A percentile compares a stretch with the other conserved stretches of the same genome.
phyloP scores from a whole-genome alignment of 2,888 invertebrate genomes.

The Hemithea aestivaria region DNA sequence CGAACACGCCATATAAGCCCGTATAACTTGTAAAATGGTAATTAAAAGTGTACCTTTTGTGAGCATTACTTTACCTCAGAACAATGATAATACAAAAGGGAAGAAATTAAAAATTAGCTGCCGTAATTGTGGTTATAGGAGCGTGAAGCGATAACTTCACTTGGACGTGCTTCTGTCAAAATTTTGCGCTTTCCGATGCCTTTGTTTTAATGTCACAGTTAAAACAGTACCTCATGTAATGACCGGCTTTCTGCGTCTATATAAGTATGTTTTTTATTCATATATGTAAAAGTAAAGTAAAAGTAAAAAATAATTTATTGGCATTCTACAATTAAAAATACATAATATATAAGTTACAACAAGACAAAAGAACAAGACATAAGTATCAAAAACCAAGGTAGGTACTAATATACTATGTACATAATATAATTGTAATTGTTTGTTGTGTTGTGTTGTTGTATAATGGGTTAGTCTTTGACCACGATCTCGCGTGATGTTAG shows the following conservation, averaged over 20 bases:
- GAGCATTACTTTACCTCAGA: slow-evolving; percentile 13
- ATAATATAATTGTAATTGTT: too few relatives aligned
- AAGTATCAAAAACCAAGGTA: too few relatives aligned
- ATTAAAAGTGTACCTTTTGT: slow-evolving; percentile 23
- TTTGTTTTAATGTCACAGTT: slow-evolving; percentile 5
- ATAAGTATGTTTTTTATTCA: too few relatives aligned
- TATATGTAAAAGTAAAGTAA: too few relatives aligned
- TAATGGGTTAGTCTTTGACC: too few relatives aligned
- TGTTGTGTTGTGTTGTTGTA: too few relatives aligned
- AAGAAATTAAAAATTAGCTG: slow-evolving; percentile 25
- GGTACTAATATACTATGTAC: too few relatives aligned
- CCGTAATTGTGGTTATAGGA: slow-evolving; percentile 24
- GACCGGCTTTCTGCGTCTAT: background rate
- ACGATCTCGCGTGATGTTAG: too few relatives aligned
- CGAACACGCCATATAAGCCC: slow-evolving; percentile 23
- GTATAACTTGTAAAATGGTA: slow-evolving; percentile 24
- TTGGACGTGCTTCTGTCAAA: slow-evolving; percentile 27
- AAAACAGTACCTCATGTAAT: slow-evolving; percentile 8
- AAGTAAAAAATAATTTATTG: too few relatives aligned
- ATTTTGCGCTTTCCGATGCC: slow-evolving; percentile 26
- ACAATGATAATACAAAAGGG: slow-evolving; percentile 22
- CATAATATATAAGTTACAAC: too few relatives aligned
- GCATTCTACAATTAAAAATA: too few relatives aligned
- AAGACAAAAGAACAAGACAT: too few relatives aligned
- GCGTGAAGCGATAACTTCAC: slow-evolving; percentile 25